These are phyloP conservation scores for Nasonia vitripennis DNA, from an alignment of 1,140 invertebrate genomes.

Conservation along the genomic window DNA sequence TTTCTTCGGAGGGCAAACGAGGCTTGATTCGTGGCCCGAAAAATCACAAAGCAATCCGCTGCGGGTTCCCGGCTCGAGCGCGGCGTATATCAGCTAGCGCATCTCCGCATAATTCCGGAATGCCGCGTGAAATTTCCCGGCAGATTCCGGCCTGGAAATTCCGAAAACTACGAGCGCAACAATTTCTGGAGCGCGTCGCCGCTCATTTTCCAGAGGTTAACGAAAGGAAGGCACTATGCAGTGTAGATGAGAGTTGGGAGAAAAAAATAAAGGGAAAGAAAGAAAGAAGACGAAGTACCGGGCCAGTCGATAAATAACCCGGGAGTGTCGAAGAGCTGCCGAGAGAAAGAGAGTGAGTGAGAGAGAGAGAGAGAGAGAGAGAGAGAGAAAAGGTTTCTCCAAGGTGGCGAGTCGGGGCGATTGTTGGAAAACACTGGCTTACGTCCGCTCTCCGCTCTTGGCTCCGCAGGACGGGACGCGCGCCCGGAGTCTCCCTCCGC, in stretches of 20 bases:
- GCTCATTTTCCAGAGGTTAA: slow-evolving; percentile 10
- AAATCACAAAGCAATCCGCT: background rate
- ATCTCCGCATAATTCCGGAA: background rate
- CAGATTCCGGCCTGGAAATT: slow-evolving; percentile 11
- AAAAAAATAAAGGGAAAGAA: background rate
- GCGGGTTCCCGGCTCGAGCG: background rate
- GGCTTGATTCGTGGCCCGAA: too few relatives aligned
- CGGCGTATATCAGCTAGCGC: background rate
- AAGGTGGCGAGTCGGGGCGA: slow-evolving; percentile 47
- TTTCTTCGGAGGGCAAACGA: background rate
- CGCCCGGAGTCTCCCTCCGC: background rate
- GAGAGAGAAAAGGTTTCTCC: slow-evolving; percentile 6
- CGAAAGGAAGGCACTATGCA: background rate
- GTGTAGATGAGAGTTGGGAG: background rate
- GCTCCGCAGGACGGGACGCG: too few relatives aligned
- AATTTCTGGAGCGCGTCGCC: background rate
- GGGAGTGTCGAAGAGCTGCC: slow-evolving; percentile 19
- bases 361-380: too few relatives aligned
- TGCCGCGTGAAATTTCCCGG: slow-evolving; percentile 34
- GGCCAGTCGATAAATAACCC: slow-evolving; percentile 29
- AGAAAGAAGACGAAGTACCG: background rate
- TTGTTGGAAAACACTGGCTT: slow-evolving; percentile 44
- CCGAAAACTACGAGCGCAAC: slow-evolving; percentile 22
- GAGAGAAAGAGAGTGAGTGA: too few relatives aligned
- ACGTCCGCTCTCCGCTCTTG: background rate